Conservation (phyloP, 2,113 vertebrate species). For the Rhea pennata region DNA sequence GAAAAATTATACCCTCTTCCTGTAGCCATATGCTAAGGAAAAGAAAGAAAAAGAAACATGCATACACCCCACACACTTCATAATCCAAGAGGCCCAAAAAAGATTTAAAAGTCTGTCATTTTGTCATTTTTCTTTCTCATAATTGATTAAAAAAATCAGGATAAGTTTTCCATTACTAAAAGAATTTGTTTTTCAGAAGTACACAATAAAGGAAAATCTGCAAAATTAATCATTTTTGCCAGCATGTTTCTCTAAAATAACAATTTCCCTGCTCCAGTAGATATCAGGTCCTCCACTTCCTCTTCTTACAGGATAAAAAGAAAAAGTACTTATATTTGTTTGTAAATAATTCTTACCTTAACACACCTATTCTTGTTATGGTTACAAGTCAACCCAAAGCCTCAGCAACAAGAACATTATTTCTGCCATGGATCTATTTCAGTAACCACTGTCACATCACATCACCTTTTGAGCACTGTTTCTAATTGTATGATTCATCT, state of each 20-base stretch:
- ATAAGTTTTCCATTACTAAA: neutral
- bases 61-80: neutral
- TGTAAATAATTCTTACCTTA: neutral
- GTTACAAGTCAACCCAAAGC: neutral
- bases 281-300: neutral
- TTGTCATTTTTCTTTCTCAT: neutral
- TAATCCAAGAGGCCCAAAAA: conserved; percentile 29
- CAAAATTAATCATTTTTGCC: conserved; percentile 12
- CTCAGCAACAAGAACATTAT: neutral
- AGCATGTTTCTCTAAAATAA: conserved; percentile 10
- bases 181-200: neutral
- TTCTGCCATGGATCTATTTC: neutral
- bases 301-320: neutral
- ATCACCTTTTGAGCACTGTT: neutral
- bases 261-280: neutral
- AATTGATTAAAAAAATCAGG: conserved; percentile 21
- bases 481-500: neutral
- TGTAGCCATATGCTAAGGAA: conserved; percentile 45
- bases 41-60: too few species aligned
- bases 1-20: conserved; percentile 51
- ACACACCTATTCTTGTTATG: neutral
- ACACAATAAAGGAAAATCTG: neutral
- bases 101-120: conserved; percentile 1
- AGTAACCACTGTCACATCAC: neutral
- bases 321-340: neutral